phyloP scores from a whole-genome alignment of 2,113 vertebrate genomes.

The Synchiropus splendidus region DNA sequence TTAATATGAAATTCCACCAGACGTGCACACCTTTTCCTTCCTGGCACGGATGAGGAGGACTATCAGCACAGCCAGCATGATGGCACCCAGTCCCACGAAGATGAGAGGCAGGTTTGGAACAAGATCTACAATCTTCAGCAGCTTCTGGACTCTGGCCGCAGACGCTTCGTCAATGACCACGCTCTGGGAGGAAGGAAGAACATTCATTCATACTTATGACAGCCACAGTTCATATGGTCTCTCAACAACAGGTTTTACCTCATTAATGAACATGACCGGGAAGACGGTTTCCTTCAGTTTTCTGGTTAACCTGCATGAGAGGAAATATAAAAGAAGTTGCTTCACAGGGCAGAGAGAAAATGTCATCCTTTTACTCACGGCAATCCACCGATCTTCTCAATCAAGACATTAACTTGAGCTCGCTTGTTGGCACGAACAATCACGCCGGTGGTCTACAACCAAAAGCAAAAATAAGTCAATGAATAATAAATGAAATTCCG shows the following conservation, averaged over 20 bases:
- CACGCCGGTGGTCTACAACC: conserved; percentile 60
- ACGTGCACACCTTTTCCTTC: conserved; percentile 47
- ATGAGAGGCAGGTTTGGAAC: conserved; percentile 62
- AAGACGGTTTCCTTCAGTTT: conserved; percentile 50
- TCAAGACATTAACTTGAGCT: conserved; percentile 64
- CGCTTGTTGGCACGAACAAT: conserved; percentile 68
- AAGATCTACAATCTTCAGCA: conserved; percentile 49
- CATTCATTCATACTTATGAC: not conserved
- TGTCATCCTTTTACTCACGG: conserved; percentile 49
- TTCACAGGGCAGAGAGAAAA: not conserved
- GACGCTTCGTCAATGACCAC: conserved; percentile 64
- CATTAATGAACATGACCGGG: conserved; percentile 68
- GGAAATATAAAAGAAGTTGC: not conserved
- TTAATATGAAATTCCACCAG: too few species aligned
- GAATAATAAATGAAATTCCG: too few species aligned
- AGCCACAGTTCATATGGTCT: not conserved
- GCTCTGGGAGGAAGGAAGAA: conserved; percentile 40
- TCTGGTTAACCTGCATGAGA: conserved; percentile 50
- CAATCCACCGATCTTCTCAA: conserved; percentile 39
- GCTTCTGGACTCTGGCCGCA: conserved; percentile 49
- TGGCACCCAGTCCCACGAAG: conserved; percentile 52
- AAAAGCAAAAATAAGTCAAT: not conserved
- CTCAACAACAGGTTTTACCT: conserved; percentile 41
- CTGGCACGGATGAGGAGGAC: conserved; percentile 34
- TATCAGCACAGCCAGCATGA: conserved; percentile 53